phyloP scores from a whole-genome alignment of 2,113 vertebrate species.

The Perognathus longimembris region DNA sequence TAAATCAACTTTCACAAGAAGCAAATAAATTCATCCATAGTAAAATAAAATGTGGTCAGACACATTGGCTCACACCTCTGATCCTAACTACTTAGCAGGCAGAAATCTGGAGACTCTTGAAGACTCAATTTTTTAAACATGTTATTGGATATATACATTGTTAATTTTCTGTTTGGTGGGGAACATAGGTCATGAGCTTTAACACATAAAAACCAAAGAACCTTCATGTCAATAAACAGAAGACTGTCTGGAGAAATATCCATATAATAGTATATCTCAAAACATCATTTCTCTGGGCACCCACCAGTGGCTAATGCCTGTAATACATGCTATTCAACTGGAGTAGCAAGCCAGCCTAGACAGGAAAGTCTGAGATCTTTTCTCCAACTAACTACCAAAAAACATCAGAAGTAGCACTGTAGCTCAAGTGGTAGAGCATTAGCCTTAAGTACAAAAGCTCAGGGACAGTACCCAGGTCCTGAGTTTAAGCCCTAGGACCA shows the following conservation, averaged over 20 bases:
- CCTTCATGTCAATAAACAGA: neutral
- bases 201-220: slow-evolving; percentile 20
- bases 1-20: slow-evolving; percentile 8
- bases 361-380: no score
- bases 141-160: neutral
- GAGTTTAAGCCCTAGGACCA: no score
- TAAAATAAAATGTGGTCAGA: neutral
- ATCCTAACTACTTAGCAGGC: no score
- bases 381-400: no score
- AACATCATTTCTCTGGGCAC: neutral
- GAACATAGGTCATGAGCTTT: neutral
- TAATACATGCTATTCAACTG: no score
- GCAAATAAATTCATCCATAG: neutral
- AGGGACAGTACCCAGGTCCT: no score
- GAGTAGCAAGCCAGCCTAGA: no score
- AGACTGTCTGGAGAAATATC: neutral
- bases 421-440: no score
- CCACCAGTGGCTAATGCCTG: no score
- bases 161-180: neutral
- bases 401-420: no score
- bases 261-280: neutral
- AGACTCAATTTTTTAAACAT: neutral
- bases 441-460: no score
- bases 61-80: no score
- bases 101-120: neutral